Conservation (phyloP, 1,140 invertebrate genomes). For the Amphibalanus amphitrite region DNA sequence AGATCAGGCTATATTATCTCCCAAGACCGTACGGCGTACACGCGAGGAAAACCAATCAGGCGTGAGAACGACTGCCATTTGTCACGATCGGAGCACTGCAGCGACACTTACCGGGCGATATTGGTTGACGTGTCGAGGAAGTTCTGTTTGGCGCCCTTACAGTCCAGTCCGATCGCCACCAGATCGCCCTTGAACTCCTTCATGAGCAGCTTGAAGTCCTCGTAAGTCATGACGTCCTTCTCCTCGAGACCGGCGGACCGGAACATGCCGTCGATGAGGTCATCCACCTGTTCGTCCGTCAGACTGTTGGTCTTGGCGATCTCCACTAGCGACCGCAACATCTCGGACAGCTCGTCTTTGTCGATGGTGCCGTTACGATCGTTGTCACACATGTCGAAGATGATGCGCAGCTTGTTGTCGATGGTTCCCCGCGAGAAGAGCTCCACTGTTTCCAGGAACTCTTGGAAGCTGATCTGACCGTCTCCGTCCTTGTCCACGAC, state of each 20-base stretch:
- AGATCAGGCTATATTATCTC: no score
- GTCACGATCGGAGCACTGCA: no score
- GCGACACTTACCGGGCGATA: conserved; percentile 56
- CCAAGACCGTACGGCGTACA: no score
- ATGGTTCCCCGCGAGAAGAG: conserved; percentile 77
- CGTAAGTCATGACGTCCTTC: conserved; percentile 81
- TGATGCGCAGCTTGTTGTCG: conserved; percentile 88
- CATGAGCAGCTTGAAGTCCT: conserved; percentile 92
- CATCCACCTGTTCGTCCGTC: conserved; percentile 48
- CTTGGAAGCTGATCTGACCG: conserved; percentile 90
- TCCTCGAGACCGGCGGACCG: conserved; percentile 74
- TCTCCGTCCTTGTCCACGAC: conserved; percentile 93
- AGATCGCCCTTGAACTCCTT: conserved; percentile 93
- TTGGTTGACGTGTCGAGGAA: conserved; percentile 87
- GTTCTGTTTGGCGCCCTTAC: conserved; percentile 90
- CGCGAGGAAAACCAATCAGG: no score
- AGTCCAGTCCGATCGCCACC: conserved; percentile 87
- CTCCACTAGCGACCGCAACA: conserved; percentile 82
- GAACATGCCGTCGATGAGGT: conserved; percentile 89
- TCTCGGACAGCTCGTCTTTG: conserved; percentile 81
- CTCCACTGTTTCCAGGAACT: conserved; percentile 91
- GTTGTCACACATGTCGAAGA: conserved; percentile 98
- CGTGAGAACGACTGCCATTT: no score
- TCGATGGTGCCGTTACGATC: conserved; percentile 90
- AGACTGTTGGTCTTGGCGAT: conserved; percentile 74